Base-by-base conservation (phyloP, 2,888 invertebrate species). In the Resseliella maxima region DNA sequence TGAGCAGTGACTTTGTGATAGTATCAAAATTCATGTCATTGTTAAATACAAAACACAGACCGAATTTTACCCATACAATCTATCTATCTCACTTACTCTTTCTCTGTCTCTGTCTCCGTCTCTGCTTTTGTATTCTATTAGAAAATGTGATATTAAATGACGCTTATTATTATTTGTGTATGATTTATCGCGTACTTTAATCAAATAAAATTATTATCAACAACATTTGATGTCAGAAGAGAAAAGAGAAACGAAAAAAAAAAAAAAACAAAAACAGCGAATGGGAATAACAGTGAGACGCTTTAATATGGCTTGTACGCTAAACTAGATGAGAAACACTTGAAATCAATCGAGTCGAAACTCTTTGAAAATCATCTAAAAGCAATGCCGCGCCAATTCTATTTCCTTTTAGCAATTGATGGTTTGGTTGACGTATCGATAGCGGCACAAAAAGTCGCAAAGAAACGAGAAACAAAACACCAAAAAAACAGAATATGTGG, bases 191-290 rank as follows among this genome's bases (percentile, higher is more conserved):
- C 35, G 12, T 31, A 18, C 35, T 72, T 15, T 72, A 72, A 72
- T 72, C 72, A 72, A 72, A 72, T 72, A 72, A 18, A 72, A 72
- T 72, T 72, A 72, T 72, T n/a, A n/a, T n/a, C n/a, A n/a, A n/a
- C 72, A 35, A 72, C 31, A 27, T 72, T 31, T 72, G 31, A 72
- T 8, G 41, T 72, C 59, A 10, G 31, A n/a, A n/a, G n/a, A n/a
- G n/a, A n/a, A n/a, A n/a, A n/a, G n/a, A n/a, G n/a, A n/a, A n/a
- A n/a, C n/a, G n/a, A n/a, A n/a, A n/a, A 1, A 5, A 72, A 72
- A 72, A 1, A 15, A 27, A 41, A 18, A 50, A 50, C 31, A 12
- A 3, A 35, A 31, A 72, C 31, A 35, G 15, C 72, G 15, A 72
- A 72, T 72, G 35, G n/a, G 72, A 31, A 31, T 72, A 2, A 15